Conservation (phyloP, 2,797 vertebrate genomes). For the Danio jaintianensis region DNA sequence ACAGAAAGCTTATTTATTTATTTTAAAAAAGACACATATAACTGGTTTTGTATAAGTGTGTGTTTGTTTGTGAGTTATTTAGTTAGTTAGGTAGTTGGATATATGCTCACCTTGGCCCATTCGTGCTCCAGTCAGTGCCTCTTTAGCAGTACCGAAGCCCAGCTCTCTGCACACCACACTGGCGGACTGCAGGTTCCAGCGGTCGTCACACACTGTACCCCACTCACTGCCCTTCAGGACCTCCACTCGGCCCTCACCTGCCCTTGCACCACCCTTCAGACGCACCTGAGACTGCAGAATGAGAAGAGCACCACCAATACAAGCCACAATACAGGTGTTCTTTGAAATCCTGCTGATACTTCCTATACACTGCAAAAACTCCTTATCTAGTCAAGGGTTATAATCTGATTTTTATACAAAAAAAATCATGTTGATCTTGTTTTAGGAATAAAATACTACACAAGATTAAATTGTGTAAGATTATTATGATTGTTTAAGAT, state of each 20-base stretch:
- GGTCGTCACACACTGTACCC: slow-evolving; percentile 94
- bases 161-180: slow-evolving; percentile 95
- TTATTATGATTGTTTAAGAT: too few species aligned
- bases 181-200: slow-evolving; percentile 90
- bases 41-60: too few species aligned
- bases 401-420: too few species aligned
- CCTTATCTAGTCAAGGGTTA: too few species aligned
- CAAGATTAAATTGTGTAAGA: too few species aligned
- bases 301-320: background rate
- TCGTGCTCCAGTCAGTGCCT: slow-evolving; percentile 88
- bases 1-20: too few species aligned
- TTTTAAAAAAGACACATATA: too few species aligned
- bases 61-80: too few species aligned
- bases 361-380: too few species aligned
- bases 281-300: slow-evolving; percentile 80
- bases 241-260: slow-evolving; percentile 92
- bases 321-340: background rate
- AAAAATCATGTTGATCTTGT: too few species aligned
- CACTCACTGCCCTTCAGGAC: slow-evolving; percentile 87
- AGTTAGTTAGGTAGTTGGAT: background rate
- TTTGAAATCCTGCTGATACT: background rate
- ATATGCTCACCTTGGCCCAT: slow-evolving; percentile 91
- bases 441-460: too few species aligned
- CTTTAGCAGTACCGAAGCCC: slow-evolving; percentile 93
- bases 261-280: slow-evolving; percentile 87